Evolutionary conservation across 1,140 invertebrate genomes (phyloP).

Genomic region (Trichogramma pretiosum): DNA sequence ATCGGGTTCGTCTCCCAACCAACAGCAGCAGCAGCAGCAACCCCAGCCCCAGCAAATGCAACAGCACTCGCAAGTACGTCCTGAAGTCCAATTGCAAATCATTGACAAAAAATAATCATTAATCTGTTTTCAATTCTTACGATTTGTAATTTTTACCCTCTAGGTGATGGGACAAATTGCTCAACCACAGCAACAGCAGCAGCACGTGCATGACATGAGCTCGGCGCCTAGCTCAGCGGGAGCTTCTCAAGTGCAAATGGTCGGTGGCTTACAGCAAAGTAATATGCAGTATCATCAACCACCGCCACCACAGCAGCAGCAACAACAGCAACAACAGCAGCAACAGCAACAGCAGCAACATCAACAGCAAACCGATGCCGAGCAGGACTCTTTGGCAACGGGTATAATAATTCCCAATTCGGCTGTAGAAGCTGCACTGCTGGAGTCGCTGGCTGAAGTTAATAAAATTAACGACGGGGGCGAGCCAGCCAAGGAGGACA

Average conservation of each 20-base stretch:
- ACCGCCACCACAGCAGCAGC: slow-evolving; percentile 4
- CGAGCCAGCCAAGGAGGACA: slow-evolving; percentile 49
- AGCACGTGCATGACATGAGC: too few species aligned
- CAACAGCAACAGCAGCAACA: slow-evolving; percentile 12
- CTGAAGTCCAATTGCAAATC: too few species aligned
- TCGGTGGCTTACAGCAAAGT: slow-evolving; percentile 26
- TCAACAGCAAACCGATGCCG: slow-evolving; percentile 27
- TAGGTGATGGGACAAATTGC: slow-evolving; percentile 26
- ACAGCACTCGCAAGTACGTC: slow-evolving; percentile 6
- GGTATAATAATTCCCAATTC: slow-evolving; percentile 25
- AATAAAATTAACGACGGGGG: slow-evolving; percentile 41
- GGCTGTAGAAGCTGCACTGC: slow-evolving; percentile 34
- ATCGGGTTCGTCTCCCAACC: slow-evolving; percentile 17
- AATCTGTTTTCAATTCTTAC: too few species aligned
- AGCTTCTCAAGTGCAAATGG: slow-evolving; percentile 32
- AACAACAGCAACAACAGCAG: slow-evolving; percentile 7
- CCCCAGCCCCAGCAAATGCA: slow-evolving; percentile 19
- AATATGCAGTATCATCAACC: slow-evolving; percentile 24
- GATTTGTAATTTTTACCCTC: too few species aligned
- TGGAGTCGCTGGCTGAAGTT: slow-evolving; percentile 43
- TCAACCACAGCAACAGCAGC: slow-evolving; percentile 24
- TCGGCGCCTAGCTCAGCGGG: slow-evolving; percentile 16
- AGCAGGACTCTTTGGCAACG: slow-evolving; percentile 40
- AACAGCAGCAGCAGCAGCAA: slow-evolving; percentile 26
- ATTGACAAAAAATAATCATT: too few species aligned